These are phyloP conservation scores for Engystomops pustulosus DNA, from an alignment of 2,113 vertebrate genomes.

Conservation along the genomic window DNA sequence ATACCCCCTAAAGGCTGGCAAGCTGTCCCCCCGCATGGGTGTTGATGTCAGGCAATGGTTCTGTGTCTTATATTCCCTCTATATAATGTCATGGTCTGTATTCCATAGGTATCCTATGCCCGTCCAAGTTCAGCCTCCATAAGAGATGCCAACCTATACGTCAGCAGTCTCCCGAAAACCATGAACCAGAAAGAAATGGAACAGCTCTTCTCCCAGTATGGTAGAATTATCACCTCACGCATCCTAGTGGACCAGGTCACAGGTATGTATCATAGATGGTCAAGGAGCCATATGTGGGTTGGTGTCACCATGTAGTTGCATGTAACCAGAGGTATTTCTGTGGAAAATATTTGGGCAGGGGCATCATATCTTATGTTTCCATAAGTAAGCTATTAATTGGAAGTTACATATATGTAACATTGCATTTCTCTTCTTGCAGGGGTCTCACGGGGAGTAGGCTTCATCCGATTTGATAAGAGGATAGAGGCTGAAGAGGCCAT, in stretches of 20 bases:
- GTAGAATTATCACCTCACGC: constrained; percentile 95
- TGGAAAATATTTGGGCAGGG: too few species aligned
- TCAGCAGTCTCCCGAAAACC: constrained; percentile 92
- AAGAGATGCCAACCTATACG: constrained; percentile 93
- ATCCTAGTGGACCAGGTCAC: constrained; percentile 96
- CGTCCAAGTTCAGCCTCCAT: constrained; percentile 94
- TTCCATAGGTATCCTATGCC: constrained; percentile 87
- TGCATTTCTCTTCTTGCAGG: constrained; percentile 69
- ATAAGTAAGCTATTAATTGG: neutral
- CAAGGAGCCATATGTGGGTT: neutral
- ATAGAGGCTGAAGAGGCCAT: constrained; percentile 96
- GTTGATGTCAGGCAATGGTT: too few species aligned
- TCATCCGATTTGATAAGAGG: constrained; percentile 96
- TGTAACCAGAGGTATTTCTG: too few species aligned
- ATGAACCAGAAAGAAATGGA: constrained; percentile 98
- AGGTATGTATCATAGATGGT: constrained; percentile 71
- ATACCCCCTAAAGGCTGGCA: too few species aligned
- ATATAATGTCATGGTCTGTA: neutral
- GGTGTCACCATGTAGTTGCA: too few species aligned
- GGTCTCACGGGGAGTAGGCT: constrained; percentile 92
- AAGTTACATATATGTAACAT: neutral
- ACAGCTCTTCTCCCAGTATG: constrained; percentile 93
- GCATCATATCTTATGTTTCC: too few species aligned
- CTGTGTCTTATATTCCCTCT: neutral
- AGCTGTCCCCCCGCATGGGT: too few species aligned